These are phyloP conservation scores for Conchocele bisecta DNA, from an alignment of 2,888 invertebrate species.

Conservation along the genomic window DNA sequence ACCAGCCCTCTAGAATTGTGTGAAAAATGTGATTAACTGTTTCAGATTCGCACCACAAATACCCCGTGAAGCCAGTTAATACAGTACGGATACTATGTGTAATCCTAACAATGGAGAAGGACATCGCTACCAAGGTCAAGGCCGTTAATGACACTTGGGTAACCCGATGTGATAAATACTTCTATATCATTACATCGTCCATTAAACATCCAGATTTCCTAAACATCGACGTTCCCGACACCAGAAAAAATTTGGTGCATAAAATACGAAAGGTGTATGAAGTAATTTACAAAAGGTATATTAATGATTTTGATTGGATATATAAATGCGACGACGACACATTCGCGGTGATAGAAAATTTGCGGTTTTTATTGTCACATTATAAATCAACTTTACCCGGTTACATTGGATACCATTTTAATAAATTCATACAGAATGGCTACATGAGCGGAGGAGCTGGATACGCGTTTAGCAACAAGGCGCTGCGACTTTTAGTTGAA, in stretches of 20 bases:
- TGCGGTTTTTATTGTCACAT: constrained; percentile 92
- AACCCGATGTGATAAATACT: constrained; percentile 86
- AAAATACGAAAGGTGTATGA: constrained; percentile 97
- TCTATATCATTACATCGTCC: constrained; percentile 81
- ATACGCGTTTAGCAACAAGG: constrained; percentile 94
- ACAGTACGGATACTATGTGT: constrained; percentile 97
- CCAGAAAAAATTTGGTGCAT: constrained; percentile 95
- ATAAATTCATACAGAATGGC: constrained; percentile 74
- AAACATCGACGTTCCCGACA: constrained; percentile 91
- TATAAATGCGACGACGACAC: constrained; percentile 99
- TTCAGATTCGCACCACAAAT: too few species aligned
- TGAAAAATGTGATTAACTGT: too few species aligned
- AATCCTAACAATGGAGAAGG: constrained; percentile 96
- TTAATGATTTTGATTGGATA: constrained; percentile 96
- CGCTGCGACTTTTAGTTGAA: constrained; percentile 89
- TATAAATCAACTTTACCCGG: constrained; percentile 89
- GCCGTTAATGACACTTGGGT: constrained; percentile 98
- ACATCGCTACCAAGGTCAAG: constrained; percentile 92
- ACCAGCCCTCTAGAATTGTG: too few species aligned
- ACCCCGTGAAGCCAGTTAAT: too few species aligned
- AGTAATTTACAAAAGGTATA: constrained; percentile 91
- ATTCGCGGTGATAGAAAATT: constrained; percentile 96
- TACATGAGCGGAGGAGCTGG: constrained; percentile 83
- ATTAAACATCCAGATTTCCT: constrained; percentile 85
- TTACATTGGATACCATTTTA: constrained; percentile 86